A percentile compares a stretch with the other conserved stretches of the same genome.
Evolutionary conservation across 1,140 invertebrate species (phyloP).

Genomic region (Drosophila lacteicornis): DNA sequence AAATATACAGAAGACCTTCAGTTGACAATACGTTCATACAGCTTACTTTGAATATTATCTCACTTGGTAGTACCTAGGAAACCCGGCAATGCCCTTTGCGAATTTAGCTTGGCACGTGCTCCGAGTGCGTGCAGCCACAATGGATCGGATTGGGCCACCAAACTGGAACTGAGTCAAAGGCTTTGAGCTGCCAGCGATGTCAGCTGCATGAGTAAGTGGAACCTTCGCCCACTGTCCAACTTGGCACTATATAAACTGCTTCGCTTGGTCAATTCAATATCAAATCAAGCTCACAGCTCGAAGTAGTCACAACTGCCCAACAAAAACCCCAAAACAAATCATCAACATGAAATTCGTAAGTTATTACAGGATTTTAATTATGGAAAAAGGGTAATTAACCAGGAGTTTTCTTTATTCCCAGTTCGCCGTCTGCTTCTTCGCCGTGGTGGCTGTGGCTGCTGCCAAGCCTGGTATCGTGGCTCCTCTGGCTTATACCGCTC

Average conservation of each 20-base stretch:
- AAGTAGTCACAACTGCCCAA: conserved; percentile 52
- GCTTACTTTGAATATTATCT: not conserved
- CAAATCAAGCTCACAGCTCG: conserved; percentile 71
- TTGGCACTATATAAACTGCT: conserved; percentile 52
- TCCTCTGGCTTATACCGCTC: conserved; percentile 73
- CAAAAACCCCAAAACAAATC: conserved; percentile 21
- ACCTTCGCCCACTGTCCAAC: conserved; percentile 45
- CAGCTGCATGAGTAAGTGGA: conserved; percentile 67
- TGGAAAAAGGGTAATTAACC: not conserved
- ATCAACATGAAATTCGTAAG: conserved; percentile 84
- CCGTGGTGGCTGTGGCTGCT: conserved; percentile 69
- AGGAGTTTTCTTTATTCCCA: not conserved
- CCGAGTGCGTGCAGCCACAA: conserved; percentile 16
- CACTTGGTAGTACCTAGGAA: conserved; percentile 5
- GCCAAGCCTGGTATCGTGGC: conserved; percentile 77
- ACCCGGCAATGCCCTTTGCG: conserved; percentile 37
- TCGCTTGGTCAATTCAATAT: conserved; percentile 30
- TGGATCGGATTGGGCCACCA: conserved; percentile 49
- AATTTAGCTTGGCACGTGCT: conserved; percentile 58
- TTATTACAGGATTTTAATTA: conserved; percentile 4
- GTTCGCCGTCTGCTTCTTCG: conserved; percentile 80
- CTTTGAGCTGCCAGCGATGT: conserved; percentile 50
- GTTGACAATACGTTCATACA: no score
- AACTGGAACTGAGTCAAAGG: conserved; percentile 34
- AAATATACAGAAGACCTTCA: conserved; percentile 4